Conservation (phyloP, 2,797 vertebrate species). For the Clamator glandarius region DNA sequence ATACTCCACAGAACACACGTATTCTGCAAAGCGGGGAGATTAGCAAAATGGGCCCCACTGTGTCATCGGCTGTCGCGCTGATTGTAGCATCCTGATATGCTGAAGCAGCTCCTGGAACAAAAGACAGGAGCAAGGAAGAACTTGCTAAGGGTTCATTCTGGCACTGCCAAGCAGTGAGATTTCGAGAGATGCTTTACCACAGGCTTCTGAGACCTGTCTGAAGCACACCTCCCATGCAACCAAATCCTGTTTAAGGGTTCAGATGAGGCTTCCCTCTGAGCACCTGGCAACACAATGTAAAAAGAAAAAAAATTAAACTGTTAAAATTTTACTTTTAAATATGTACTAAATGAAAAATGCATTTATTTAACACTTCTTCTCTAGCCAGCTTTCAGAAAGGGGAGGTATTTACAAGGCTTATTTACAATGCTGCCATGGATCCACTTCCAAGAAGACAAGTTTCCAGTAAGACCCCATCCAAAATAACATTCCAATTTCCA, state of each 20-base stretch:
- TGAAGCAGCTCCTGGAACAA: background rate
- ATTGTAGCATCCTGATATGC: constrained; percentile 1
- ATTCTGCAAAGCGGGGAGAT: constrained; percentile 26
- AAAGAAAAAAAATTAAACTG: background rate
- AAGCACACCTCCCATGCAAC: background rate
- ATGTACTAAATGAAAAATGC: background rate
- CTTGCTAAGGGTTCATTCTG: background rate
- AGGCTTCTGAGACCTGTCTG: background rate
- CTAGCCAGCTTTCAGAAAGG: background rate
- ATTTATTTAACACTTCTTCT: background rate
- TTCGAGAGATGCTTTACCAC: background rate
- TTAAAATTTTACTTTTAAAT: background rate
- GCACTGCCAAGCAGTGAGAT: background rate
- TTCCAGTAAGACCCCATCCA: background rate
- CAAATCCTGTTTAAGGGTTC: background rate
- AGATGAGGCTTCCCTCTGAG: background rate
- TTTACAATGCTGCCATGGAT: background rate
- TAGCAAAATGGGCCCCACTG: constrained; percentile 53
- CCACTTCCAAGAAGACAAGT: background rate
- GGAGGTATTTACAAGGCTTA: background rate
- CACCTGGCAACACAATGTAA: background rate
- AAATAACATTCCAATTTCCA: background rate
- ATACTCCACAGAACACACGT: constrained; percentile 39
- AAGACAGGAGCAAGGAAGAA: background rate
- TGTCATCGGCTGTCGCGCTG: background rate